Conservation (phyloP, 2,888 invertebrate species). For the Beris morrisii region DNA sequence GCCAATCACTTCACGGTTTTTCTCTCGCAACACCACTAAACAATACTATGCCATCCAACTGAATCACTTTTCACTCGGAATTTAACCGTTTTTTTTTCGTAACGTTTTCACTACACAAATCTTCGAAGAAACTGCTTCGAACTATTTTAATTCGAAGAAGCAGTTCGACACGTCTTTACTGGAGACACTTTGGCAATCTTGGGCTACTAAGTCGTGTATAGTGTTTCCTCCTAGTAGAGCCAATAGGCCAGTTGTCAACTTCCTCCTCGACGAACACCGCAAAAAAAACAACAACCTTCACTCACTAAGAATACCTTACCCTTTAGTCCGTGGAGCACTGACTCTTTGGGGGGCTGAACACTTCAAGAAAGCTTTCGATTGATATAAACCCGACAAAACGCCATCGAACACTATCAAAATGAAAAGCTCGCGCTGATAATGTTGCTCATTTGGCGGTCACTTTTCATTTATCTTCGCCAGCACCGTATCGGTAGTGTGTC, state of each 20-base stretch:
- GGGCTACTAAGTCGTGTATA: no score
- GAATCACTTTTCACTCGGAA: not conserved
- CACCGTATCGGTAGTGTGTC: no score
- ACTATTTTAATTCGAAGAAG: no score
- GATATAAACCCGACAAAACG: constrained; percentile 28
- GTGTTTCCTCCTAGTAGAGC: no score
- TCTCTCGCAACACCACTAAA: constrained; percentile 1
- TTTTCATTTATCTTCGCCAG: constrained; percentile 24
- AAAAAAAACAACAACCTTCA: no score
- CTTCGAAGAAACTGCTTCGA: no score
- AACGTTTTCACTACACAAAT: not conserved
- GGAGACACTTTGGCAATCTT: no score
- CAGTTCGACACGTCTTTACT: no score
- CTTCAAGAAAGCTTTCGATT: constrained; percentile 29
- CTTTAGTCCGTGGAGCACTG: no score
- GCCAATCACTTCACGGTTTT: not conserved
- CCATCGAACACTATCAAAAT: constrained; percentile 30
- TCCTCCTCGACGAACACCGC: no score
- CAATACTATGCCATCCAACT: not conserved
- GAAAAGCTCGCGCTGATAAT: constrained; percentile 31
- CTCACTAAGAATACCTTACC: no score
- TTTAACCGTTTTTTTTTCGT: not conserved
- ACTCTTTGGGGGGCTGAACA: constrained; percentile 27
- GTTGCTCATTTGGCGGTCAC: constrained; percentile 29
- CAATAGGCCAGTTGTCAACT: no score